Conservation (phyloP, 1,140 invertebrate genomes). For the Meloidogyne floridensis region DNA sequence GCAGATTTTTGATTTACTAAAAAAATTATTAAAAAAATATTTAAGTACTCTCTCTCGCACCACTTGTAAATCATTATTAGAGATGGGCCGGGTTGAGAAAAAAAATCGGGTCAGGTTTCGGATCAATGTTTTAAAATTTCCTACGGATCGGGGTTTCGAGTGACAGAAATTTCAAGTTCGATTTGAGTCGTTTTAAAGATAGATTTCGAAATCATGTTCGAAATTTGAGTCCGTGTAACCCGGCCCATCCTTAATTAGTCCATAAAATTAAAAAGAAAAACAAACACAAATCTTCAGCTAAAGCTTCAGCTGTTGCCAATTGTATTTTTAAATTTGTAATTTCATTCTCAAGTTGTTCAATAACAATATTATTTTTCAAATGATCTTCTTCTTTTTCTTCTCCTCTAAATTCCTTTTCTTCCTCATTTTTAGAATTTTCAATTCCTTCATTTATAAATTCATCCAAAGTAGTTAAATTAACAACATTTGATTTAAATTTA, state of each 20-base stretch:
- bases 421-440: neutral
- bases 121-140: no score
- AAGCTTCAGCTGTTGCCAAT: neutral
- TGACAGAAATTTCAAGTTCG: no score
- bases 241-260: no score
- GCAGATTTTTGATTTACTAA: neutral
- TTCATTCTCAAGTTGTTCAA: neutral
- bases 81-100: no score
- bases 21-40: neutral
- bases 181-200: no score
- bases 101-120: no score
- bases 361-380: neutral
- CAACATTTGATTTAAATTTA: neutral
- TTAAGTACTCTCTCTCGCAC: neutral
- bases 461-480: neutral
- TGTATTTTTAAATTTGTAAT: neutral
- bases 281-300: neutral
- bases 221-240: no score
- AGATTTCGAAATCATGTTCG: no score
- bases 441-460: slow-evolving; percentile 5
- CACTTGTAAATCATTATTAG: no score
- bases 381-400: neutral
- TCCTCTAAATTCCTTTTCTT: neutral
- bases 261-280: neutral
- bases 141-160: no score